These are phyloP conservation scores for Drosophila gunungcola DNA, from an alignment of 1,140 invertebrate species.

Conservation along the genomic window DNA sequence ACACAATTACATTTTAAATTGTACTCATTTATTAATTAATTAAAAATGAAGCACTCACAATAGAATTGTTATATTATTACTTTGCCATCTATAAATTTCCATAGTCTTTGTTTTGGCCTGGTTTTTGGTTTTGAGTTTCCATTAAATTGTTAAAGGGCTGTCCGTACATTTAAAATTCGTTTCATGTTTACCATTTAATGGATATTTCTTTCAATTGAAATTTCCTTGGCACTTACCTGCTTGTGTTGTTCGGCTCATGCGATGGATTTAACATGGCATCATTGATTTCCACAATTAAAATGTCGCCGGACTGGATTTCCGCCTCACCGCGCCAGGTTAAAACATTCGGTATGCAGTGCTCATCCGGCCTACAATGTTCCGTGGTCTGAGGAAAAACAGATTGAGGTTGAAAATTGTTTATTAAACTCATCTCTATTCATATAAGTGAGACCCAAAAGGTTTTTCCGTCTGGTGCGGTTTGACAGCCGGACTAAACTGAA, in stretches of 20 bases:
- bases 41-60: neutral
- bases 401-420: conserved; percentile 7
- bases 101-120: no score
- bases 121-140: no score
- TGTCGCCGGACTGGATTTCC: conserved; percentile 89
- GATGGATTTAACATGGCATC: conserved; percentile 85
- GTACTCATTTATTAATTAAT: neutral
- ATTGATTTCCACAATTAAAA: conserved; percentile 89
- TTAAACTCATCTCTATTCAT: neutral
- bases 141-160: no score
- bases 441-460: conserved; percentile 55
- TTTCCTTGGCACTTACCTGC: conserved; percentile 57
- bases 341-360: conserved; percentile 85
- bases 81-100: no score
- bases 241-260: conserved; percentile 76
- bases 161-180: no score
- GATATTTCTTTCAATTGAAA: no score
- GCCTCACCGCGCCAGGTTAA: conserved; percentile 87
- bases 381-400: conserved; percentile 78
- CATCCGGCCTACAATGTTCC: conserved; percentile 85
- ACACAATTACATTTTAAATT: neutral
- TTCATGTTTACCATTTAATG: neutral
- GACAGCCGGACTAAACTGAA: conserved; percentile 45
- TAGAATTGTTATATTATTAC: neutral
- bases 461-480: conserved; percentile 38